Conservation (phyloP, 2,888 invertebrate species). For the Phengaris alcon region DNA sequence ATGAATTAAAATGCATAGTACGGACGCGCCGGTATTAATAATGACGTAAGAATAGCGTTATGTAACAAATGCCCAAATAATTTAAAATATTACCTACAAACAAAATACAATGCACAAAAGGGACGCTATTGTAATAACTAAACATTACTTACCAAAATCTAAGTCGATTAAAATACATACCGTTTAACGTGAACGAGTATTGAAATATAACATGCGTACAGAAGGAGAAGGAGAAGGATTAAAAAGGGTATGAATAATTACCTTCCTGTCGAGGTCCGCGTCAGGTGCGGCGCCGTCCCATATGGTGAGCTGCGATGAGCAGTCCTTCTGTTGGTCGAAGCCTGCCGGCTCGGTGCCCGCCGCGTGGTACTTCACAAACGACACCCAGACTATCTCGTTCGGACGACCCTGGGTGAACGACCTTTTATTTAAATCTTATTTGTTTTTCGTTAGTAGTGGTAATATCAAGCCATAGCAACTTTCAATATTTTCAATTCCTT, state of each 20-base stretch:
- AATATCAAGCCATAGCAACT: background rate
- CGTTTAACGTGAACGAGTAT: too few relatives aligned
- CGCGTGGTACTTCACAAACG: constrained; percentile 90
- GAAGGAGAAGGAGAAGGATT: background rate
- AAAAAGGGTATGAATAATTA: constrained; percentile 39
- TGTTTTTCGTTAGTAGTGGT: background rate
- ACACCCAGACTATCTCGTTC: constrained; percentile 90
- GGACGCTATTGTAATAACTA: too few relatives aligned
- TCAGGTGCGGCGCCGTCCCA: constrained; percentile 86
- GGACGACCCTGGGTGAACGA: constrained; percentile 78
- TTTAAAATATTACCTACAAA: too few relatives aligned
- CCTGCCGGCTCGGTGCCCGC: constrained; percentile 82
- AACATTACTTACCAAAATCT: too few relatives aligned
- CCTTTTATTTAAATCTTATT: background rate
- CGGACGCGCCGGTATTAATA: too few relatives aligned
- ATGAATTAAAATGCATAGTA: too few relatives aligned
- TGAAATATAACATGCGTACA: background rate
- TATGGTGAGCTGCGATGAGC: constrained; percentile 85
- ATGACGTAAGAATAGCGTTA: too few relatives aligned
- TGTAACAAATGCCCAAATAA: too few relatives aligned
- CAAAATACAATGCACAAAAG: too few relatives aligned
- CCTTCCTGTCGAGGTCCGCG: constrained; percentile 72
- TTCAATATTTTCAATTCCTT: background rate
- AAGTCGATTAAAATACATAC: too few relatives aligned
- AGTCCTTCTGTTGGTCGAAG: constrained; percentile 83